phyloP scores from a whole-genome alignment of 2,113 vertebrate species.

The Dinomys branickii region DNA sequence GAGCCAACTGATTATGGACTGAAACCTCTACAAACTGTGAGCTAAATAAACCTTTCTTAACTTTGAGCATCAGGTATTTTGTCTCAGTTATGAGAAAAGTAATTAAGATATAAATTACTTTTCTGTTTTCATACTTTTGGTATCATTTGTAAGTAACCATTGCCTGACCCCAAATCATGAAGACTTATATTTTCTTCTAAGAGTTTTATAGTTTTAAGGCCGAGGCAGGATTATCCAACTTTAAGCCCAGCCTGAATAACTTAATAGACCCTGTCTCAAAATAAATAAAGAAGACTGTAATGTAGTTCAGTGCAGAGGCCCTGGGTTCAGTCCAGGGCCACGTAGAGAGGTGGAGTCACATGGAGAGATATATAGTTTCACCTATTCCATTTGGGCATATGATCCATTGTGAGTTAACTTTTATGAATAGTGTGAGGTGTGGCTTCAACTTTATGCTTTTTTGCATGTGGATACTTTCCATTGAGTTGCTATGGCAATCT shows the following conservation, averaged over 20 bases:
- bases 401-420: slow-evolving; percentile 12
- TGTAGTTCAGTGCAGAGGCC: background rate
- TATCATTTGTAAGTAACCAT: background rate
- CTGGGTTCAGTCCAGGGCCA: background rate
- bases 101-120: background rate
- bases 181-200: background rate
- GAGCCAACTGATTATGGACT: no score
- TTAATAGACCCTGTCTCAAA: background rate
- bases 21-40: no score
- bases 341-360: background rate
- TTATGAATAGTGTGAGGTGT: background rate
- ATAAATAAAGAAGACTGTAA: background rate
- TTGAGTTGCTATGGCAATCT: background rate
- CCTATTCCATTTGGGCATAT: background rate
- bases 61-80: no score
- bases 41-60: no score
- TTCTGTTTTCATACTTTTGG: background rate
- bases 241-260: background rate
- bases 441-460: background rate
- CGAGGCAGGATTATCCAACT: background rate
- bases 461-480: background rate
- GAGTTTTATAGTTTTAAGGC: background rate
- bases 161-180: background rate
- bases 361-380: background rate
- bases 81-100: no score